Base-by-base conservation (phyloP, 2,113 vertebrate genomes). In the Antechinus flavipes region DNA sequence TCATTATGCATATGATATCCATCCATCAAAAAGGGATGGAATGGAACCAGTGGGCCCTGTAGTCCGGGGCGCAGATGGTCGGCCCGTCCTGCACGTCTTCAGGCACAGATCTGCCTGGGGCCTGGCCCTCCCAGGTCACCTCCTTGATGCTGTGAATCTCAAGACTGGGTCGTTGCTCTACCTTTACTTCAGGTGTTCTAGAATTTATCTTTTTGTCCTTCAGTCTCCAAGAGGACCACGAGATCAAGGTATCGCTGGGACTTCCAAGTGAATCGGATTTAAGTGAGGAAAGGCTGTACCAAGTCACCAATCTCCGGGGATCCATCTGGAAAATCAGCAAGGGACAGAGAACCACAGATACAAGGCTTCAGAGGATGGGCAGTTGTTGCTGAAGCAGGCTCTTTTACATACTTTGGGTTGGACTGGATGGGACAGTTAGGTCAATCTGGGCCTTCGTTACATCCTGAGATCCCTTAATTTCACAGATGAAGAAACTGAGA, bases 1-100 rank as follows among this genome's bases (percentile, higher is more conserved):
- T 97, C 97, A 96, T 95, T 98, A 98, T 98, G 97, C 96, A 97
- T 98, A 95, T 98, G 98, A 98, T 98, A 97, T 96, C 98, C 96
- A 98, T 99, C 98, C 98, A 97, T 98, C 98, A 98, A 76, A 91
- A 96, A 97, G 95, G 97, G 96, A 97, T 94, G 97, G 95, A 97
- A 98, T 97, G 98, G 97, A 98, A 98, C 98, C 97, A 96, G 96
- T 94, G 92, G 97, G 98, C 97, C 98, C 90, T 50, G 46, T 96
- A 96, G 97, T 97, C 98, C 94, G 97, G 97, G 92, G 49, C 96
- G 96, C 98, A 98, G 98, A 98, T 98, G 98, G 97, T 96, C 93
- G 96, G 94, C 96, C 68, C 22, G 68, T 84, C 68, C 68, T 84
- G 68, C 16, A 42, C 23, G n/a, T 19, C 94, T 97, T 97, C 97